Evolutionary conservation across 2,113 vertebrate genomes (phyloP), one percentile per base, ranked within the genome.

Genomic region (Macrotis lagotis): DNA sequence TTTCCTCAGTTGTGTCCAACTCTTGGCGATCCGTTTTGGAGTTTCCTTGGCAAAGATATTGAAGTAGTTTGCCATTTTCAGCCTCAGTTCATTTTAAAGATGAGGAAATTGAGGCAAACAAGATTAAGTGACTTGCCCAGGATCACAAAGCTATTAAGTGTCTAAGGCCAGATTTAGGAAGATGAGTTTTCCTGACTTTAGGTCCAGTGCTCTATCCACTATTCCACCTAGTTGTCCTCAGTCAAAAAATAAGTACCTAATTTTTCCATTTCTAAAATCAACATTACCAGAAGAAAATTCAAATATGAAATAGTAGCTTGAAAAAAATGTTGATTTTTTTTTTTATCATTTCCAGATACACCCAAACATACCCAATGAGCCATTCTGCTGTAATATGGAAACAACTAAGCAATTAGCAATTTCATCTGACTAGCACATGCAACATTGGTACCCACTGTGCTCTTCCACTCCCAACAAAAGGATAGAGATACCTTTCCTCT

Each of bases 191-290:
- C 31, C 59, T 66, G 59, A 66, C 59, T 59, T 3, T 12, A 66
- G 12, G 59, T 22, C 59, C 22, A 2, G 55, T 9, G 3, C 28
- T 66, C 55, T 37, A 66, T 37, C 31, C 3, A 37, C 55, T 66
- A 11, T 1, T 6, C 53, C 53, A 59, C 53, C 53, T 59, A 12
- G 2, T 1, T 31, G 8, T 2, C 53, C 55, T 37, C 55, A 37
- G 22, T 74, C 37, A 74, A 74, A 74, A n/a, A 44, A n/a, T 74
- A 74, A 74, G 2, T 91, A 51, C 6, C 19, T 44, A 90, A 31
- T 88, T 51, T 91, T 92, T 53, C 89, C 24, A 49, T 14, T 6
- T 89, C 50, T 92, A 96, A 53, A 94, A 93, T 92, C 16, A 59
- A n/a, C 48, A 91, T 59, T 93, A 50, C 44, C 25, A 92, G 25